phyloP scores from a whole-genome alignment of 2,113 vertebrate species.

The Lontra canadensis region DNA sequence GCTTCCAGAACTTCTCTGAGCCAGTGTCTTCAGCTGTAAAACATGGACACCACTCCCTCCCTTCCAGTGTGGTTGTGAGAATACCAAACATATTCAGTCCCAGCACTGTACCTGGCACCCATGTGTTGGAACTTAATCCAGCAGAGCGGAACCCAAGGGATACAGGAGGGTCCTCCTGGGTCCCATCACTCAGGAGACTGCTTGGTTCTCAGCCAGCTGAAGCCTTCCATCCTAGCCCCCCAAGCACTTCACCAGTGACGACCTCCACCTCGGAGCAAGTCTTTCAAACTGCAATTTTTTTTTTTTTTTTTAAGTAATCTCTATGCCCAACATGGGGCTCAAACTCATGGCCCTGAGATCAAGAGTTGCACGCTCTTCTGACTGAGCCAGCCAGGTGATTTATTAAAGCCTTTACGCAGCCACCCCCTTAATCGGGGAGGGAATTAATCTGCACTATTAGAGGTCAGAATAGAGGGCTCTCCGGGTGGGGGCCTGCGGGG shows the following conservation, averaged over 20 bases:
- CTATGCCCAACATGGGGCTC: background rate
- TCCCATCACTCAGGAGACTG: background rate
- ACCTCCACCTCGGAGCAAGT: background rate
- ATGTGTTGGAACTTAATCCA: background rate
- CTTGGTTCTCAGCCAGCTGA: background rate
- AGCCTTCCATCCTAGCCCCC: background rate
- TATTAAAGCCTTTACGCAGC: background rate
- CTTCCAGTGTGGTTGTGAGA: background rate
- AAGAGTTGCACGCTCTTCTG: background rate
- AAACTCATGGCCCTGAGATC: background rate
- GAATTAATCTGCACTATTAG: background rate
- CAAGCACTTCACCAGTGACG: fast-evolving
- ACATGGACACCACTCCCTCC: background rate
- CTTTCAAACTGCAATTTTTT: background rate
- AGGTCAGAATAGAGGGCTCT: background rate
- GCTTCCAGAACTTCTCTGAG: background rate
- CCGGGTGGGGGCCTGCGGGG: too few species aligned
- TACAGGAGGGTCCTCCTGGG: background rate
- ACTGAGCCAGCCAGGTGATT: background rate
- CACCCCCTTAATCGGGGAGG: background rate
- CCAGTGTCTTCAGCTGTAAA: background rate
- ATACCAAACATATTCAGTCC: background rate
- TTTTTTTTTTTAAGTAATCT: background rate
- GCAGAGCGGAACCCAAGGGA: background rate
- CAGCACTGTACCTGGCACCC: background rate